Conservation (phyloP, 2,888 invertebrate genomes). For the Xanthia icteritia region DNA sequence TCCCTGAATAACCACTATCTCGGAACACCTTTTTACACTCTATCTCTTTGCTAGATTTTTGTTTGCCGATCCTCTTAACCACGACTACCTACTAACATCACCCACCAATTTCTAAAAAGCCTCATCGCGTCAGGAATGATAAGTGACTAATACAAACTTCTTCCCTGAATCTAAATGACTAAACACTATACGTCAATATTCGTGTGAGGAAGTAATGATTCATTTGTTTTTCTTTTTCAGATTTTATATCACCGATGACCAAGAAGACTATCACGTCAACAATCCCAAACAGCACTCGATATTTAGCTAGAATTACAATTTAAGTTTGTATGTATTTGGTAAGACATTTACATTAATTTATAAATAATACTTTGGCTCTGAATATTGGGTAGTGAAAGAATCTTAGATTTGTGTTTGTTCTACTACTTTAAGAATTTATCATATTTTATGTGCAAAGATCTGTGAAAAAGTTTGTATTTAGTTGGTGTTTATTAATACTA, state of each 20-base stretch:
- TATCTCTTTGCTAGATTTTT: not conserved
- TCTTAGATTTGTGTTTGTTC: not conserved
- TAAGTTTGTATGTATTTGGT: not conserved
- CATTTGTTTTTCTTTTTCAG: slow-evolving; percentile 43
- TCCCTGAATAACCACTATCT: not conserved
- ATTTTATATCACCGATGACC: slow-evolving; percentile 46
- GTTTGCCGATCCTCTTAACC: not conserved
- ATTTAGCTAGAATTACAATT: slow-evolving; percentile 24
- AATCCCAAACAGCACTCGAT: slow-evolving; percentile 32
- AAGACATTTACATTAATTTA: not conserved
- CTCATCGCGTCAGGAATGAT: not conserved
- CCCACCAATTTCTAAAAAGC: not conserved
- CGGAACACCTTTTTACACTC: not conserved
- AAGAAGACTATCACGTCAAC: not conserved
- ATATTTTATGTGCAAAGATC: not conserved
- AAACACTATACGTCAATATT: not conserved
- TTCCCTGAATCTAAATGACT: not conserved
- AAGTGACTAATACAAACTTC: not conserved
- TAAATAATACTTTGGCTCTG: slow-evolving; percentile 3
- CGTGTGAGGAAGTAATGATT: slow-evolving; percentile 1
- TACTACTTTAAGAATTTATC: not conserved
- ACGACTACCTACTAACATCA: not conserved
- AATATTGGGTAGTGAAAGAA: not conserved
- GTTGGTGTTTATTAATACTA: not conserved
- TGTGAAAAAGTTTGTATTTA: not conserved